Conservation (phyloP, 2,888 invertebrate species). For the Panzeria rudis region DNA sequence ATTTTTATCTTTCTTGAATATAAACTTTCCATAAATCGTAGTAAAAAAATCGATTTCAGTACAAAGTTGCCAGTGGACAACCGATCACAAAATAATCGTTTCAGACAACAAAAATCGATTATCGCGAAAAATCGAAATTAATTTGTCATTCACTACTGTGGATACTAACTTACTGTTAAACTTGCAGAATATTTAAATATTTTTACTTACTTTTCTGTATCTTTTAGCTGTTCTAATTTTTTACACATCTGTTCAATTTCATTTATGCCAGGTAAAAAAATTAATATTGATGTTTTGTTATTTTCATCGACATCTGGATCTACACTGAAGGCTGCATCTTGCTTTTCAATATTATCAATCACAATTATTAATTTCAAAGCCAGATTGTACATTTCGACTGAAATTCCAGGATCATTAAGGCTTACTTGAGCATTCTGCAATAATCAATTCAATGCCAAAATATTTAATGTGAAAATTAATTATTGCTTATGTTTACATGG, state of each 20-base stretch:
- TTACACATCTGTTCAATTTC: constrained; percentile 91
- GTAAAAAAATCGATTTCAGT: too few species aligned
- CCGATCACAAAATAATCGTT: too few species aligned
- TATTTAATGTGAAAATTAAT: constrained; percentile 9
- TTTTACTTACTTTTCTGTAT: constrained; percentile 71
- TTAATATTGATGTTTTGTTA: constrained; percentile 87
- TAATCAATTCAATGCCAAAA: constrained; percentile 28
- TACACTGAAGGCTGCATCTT: constrained; percentile 82
- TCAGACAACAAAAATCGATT: too few species aligned
- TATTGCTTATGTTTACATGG: not conserved
- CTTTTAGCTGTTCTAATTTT: constrained; percentile 77
- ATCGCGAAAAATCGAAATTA: too few species aligned
- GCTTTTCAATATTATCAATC: constrained; percentile 84
- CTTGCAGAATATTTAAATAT: not conserved
- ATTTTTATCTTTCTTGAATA: too few species aligned
- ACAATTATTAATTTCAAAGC: constrained; percentile 86
- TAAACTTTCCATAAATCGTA: too few species aligned
- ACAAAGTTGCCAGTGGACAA: too few species aligned
- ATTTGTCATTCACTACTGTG: too few species aligned
- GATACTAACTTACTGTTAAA: not conserved
- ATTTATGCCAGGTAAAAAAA: constrained; percentile 94
- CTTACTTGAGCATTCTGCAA: constrained; percentile 84
- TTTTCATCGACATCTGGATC: constrained; percentile 82
- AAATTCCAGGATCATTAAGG: constrained; percentile 85
- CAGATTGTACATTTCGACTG: constrained; percentile 86